These are phyloP conservation scores for Zaprionus tsacasi DNA, from an alignment of 1,140 invertebrate genomes.

Conservation along the genomic window DNA sequence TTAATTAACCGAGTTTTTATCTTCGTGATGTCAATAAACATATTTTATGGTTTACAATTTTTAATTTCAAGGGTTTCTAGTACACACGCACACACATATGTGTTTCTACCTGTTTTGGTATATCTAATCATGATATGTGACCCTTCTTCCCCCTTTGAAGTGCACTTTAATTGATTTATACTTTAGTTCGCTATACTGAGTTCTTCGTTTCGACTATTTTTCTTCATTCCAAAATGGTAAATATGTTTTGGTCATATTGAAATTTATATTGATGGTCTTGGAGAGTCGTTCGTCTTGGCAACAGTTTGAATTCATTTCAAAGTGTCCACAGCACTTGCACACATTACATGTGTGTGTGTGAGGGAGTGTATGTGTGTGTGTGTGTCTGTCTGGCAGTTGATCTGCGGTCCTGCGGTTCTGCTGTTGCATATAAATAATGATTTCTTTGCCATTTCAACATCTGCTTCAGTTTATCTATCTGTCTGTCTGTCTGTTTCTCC, in stretches of 20 bases:
- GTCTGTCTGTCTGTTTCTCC: constrained; percentile 1
- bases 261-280: constrained; percentile 69
- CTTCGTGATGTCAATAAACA: background rate
- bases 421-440: constrained; percentile 65
- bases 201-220: constrained; percentile 38
- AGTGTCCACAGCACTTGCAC: constrained; percentile 15
- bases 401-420: constrained; percentile 32
- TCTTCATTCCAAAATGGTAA: constrained; percentile 48
- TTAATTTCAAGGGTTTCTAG: background rate
- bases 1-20: background rate
- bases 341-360: constrained; percentile 12
- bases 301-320: constrained; percentile 68
- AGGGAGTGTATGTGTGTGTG: background rate
- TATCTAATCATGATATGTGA: background rate
- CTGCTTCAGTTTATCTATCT: constrained; percentile 18
- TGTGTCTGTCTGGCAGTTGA: constrained; percentile 31
- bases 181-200: constrained; percentile 8
- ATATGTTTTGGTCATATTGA: constrained; percentile 61
- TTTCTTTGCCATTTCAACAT: constrained; percentile 58
- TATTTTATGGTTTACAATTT: background rate
- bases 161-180: constrained; percentile 38
- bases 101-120: no score
- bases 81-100: background rate
- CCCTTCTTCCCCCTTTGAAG: background rate
- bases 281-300: constrained; percentile 53